Conservation (phyloP, 1,140 invertebrate genomes). For the Papilio aristodemus region DNA sequence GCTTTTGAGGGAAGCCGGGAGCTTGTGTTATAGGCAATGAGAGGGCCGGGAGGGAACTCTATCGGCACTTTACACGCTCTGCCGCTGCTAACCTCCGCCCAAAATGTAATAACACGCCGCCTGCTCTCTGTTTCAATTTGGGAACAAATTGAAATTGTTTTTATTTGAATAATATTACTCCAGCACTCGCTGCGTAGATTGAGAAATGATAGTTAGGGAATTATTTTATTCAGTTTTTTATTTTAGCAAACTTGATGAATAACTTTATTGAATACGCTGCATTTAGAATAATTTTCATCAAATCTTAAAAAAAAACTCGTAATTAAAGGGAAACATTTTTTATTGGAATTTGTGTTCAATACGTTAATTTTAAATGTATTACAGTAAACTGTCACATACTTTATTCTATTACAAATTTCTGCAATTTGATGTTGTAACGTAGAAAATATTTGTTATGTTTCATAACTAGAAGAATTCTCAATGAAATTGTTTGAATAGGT, state of each 20-base stretch:
- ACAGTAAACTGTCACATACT: too few species aligned
- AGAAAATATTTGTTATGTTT: too few species aligned
- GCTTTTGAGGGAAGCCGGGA: slow-evolving; percentile 76
- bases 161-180: slow-evolving; percentile 79
- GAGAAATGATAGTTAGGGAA: slow-evolving; percentile 57
- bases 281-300: not conserved
- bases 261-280: not conserved
- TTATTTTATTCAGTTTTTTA: slow-evolving; percentile 37
- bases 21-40: slow-evolving; percentile 77
- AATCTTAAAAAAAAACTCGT: too few species aligned
- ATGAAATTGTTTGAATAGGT: slow-evolving; percentile 9
- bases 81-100: slow-evolving; percentile 75
- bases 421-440: too few species aligned
- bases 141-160: slow-evolving; percentile 79
- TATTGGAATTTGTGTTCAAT: too few species aligned
- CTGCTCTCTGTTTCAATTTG: slow-evolving; percentile 78
- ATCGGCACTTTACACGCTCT: slow-evolving; percentile 79
- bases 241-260: slow-evolving; percentile 6
- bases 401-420: too few species aligned
- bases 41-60: slow-evolving; percentile 68
- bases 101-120: slow-evolving; percentile 73
- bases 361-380: too few species aligned
- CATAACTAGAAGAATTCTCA: not conserved
- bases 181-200: slow-evolving; percentile 48
- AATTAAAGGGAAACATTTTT: too few species aligned